phyloP scores from a whole-genome alignment of 2,113 vertebrate species.

The Rhabdornis inornatus region DNA sequence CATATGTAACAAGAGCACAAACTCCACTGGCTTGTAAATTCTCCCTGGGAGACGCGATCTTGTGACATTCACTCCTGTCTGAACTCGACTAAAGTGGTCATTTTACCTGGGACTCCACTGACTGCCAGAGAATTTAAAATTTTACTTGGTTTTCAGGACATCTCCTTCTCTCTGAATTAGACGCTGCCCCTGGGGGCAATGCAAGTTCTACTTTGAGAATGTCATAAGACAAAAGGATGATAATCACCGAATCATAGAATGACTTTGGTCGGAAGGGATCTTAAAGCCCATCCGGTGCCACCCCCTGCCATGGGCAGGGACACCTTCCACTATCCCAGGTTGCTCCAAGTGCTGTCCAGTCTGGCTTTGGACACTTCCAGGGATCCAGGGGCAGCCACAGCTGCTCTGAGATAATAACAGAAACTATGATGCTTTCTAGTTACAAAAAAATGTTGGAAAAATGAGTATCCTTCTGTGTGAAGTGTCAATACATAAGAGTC shows the following conservation, averaged over 20 bases:
- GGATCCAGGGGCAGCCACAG: neutral
- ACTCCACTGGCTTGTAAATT: neutral
- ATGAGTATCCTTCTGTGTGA: neutral
- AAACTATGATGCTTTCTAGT: neutral
- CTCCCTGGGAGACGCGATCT: accelerated
- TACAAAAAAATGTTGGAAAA: neutral
- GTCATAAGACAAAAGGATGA: neutral
- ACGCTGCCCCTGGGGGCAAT: neutral
- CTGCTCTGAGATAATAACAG: neutral
- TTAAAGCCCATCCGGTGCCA: neutral
- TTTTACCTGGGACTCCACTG: neutral
- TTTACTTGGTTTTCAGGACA: neutral
- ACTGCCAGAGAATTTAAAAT: neutral
- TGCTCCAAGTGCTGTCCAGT: neutral
- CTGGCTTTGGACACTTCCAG: neutral
- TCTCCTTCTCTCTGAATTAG: neutral
- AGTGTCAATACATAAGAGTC: accelerated
- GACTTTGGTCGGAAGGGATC: neutral
- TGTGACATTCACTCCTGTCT: neutral
- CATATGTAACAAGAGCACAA: neutral
- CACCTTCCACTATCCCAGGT: neutral
- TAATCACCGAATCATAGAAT: neutral
- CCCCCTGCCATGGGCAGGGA: neutral
- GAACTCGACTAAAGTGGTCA: neutral
- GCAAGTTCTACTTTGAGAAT: neutral